Conservation (phyloP, 2,113 vertebrate species). For the Chlorodrepanis virens region DNA sequence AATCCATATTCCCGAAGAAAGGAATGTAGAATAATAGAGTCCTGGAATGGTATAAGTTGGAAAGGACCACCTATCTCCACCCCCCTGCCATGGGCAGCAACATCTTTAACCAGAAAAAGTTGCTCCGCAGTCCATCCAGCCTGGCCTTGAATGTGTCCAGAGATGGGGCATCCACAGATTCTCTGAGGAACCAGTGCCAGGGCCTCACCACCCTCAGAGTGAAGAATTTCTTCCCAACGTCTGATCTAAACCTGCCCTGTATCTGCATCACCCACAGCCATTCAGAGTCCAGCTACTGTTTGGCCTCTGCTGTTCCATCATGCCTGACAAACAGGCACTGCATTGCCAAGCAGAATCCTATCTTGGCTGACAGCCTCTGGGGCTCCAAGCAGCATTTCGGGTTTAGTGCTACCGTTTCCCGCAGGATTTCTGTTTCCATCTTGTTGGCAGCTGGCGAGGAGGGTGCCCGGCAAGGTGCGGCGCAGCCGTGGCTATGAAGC, state of each 20-base stretch:
- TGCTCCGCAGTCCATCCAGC: not conserved
- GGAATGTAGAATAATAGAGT: not conserved
- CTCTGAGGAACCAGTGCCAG: not conserved
- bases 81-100: accelerated
- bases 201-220: not conserved
- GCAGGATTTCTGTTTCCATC: not conserved
- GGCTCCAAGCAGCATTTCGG: not conserved
- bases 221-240: not conserved
- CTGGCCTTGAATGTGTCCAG: not conserved
- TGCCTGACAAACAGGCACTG: not conserved
- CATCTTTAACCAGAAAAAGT: not conserved
- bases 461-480: conserved; percentile 72
- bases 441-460: conserved; percentile 65
- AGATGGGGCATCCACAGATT: not conserved
- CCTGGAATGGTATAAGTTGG: not conserved
- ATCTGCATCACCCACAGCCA: not conserved
- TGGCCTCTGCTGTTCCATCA: not conserved
- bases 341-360: not conserved
- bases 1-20: not conserved
- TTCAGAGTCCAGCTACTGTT: not conserved
- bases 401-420: not conserved
- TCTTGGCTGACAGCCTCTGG: accelerated
- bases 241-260: not conserved
- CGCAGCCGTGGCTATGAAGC: conserved; percentile 72
- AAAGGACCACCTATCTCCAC: not conserved